Percentiles rank a stretch among this genome's conserved stretches.
These are phyloP conservation scores for Chironomus riparius DNA, from an alignment of 2,888 invertebrate genomes.

Conservation along the genomic window DNA sequence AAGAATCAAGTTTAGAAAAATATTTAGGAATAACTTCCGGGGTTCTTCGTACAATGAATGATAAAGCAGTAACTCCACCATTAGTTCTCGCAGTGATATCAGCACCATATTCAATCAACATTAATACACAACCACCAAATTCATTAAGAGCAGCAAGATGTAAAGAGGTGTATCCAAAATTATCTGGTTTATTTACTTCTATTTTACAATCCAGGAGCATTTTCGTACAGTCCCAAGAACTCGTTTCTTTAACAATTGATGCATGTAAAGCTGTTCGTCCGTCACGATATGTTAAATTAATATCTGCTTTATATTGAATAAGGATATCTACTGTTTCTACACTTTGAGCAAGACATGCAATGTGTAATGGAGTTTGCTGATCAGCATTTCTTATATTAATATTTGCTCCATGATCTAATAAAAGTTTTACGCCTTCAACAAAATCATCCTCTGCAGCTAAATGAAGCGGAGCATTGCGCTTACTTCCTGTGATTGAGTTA, in stretches of 20 bases:
- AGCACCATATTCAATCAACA: slow-evolving; percentile 56
- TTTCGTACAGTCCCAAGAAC: slow-evolving; percentile 55
- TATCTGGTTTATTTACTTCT: slow-evolving; percentile 65
- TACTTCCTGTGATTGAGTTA: slow-evolving; percentile 59
- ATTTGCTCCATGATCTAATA: slow-evolving; percentile 61
- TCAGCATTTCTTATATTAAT: slow-evolving; percentile 66
- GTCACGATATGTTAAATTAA: slow-evolving; percentile 59
- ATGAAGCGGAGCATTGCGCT: slow-evolving; percentile 72
- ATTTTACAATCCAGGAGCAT: slow-evolving; percentile 57
- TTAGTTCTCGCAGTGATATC: slow-evolving; percentile 73
- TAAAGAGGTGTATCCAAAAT: slow-evolving; percentile 74
- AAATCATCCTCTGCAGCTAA: slow-evolving; percentile 82
- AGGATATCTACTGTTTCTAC: slow-evolving; percentile 65
- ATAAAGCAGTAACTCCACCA: slow-evolving; percentile 69
- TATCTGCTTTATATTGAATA: slow-evolving; percentile 54
- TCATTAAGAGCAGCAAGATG: slow-evolving; percentile 78
- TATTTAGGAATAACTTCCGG: slow-evolving; percentile 71
- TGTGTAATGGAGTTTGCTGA: slow-evolving; percentile 73
- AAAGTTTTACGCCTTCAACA: slow-evolving; percentile 56
- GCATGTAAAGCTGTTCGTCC: slow-evolving; percentile 72
- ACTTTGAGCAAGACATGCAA: slow-evolving; percentile 73
- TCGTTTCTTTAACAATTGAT: slow-evolving; percentile 67
- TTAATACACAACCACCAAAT: slow-evolving; percentile 38
- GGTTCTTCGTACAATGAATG: slow-evolving; percentile 74
- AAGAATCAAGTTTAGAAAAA: slow-evolving; percentile 60